Conservation (phyloP, 2,113 vertebrate genomes). For the Pogonocichla stellata region DNA sequence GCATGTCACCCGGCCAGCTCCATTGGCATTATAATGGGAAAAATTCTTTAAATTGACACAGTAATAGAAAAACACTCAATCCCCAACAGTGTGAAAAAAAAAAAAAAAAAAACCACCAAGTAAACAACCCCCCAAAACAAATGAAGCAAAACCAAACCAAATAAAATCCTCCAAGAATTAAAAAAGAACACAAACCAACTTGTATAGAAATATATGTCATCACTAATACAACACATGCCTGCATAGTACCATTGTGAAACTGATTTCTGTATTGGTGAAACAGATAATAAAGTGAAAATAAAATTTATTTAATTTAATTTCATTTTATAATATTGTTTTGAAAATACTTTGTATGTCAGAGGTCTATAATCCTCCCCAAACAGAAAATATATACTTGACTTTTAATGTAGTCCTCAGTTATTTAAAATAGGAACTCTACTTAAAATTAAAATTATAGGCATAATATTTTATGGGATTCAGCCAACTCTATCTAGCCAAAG, state of each 20-base stretch:
- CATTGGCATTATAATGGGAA: too few species aligned
- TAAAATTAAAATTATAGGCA: background rate
- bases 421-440: background rate
- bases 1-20: too few species aligned
- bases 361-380: background rate
- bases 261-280: background rate
- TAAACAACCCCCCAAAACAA: background rate
- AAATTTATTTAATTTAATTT: background rate
- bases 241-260: background rate
- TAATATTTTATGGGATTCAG: background rate
- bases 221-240: background rate
- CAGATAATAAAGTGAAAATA: background rate
- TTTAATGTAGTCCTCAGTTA: constrained; percentile 3
- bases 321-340: background rate
- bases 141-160: background rate
- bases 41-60: too few species aligned
- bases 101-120: background rate
- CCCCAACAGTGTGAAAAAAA: too few species aligned
- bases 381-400: background rate
- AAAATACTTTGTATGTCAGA: background rate
- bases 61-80: too few species aligned
- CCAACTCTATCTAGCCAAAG: background rate
- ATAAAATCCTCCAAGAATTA: accelerated
- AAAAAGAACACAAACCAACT: accelerated
- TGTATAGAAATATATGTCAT: background rate